These are phyloP conservation scores for Lutjanus campechanus DNA, from an alignment of 2,797 vertebrate species.

Conservation along the genomic window DNA sequence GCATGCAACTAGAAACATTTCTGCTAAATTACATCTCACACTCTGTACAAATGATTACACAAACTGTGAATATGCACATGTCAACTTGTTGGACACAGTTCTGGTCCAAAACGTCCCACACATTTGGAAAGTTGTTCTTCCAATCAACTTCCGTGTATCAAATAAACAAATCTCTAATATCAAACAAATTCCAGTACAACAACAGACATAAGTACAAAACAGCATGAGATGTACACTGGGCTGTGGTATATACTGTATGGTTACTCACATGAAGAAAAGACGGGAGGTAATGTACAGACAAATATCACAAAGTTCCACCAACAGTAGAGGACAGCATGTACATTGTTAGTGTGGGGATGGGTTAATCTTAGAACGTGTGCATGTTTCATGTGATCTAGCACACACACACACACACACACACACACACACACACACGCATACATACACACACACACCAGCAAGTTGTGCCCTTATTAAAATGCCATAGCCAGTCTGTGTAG, in stretches of 20 bases:
- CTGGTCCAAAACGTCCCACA: constrained; percentile 8
- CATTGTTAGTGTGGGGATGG: constrained; percentile 22
- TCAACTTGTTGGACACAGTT: constrained; percentile 28
- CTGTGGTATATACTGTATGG: background rate
- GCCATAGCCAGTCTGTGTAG: constrained; percentile 59
- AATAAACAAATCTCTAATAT: constrained; percentile 29
- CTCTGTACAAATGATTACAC: constrained; percentile 61
- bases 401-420: constrained; percentile 24
- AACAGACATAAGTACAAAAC: constrained; percentile 35
- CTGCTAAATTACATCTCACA: constrained; percentile 51
- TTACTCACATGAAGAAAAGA: constrained; percentile 15
- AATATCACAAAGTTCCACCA: constrained; percentile 23
- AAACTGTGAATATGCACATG: constrained; percentile 47
- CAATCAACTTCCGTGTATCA: background rate
- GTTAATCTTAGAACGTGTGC: constrained; percentile 33
- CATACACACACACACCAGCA: constrained; percentile 28
- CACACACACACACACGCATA: constrained; percentile 14
- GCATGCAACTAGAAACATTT: constrained; percentile 70
- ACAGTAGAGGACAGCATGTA: constrained; percentile 25
- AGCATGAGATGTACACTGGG: constrained; percentile 3
- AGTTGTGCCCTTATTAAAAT: constrained; percentile 61
- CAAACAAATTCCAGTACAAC: constrained; percentile 41
- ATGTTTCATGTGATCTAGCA: constrained; percentile 44
- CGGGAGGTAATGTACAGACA: constrained; percentile 12
- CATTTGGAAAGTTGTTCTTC: constrained; percentile 14